Base-by-base conservation (phyloP, 2,888 invertebrate genomes). In the Copidosoma aretas region DNA sequence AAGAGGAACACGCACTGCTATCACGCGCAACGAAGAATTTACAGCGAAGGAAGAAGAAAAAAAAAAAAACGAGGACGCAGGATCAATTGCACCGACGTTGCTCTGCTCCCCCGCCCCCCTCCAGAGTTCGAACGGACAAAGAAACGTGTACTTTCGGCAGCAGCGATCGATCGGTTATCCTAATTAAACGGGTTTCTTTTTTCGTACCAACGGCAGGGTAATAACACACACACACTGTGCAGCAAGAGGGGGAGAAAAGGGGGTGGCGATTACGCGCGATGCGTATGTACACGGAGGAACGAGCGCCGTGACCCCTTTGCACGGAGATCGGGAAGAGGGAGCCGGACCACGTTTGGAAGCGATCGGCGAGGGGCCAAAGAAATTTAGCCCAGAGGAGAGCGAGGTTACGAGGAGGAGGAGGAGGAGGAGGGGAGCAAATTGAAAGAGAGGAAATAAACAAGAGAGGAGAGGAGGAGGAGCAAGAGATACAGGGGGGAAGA, bases 401-500 rank as follows among this genome's bases (percentile, higher is more conserved):
- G 46, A n/a, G 32, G 53, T 19, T n/a, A 19, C 17, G 24, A 25
- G 39, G 61, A 61, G 52, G 51, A 46, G 57, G 60, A 52, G 54
- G 58, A 53, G 64, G 58, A 64, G 64, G 53, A 58, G 60, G 67
- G 67, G 67, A 67, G 67, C 64, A 67, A 70, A 70, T 70, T 64
- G 67, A 64, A 64, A 61, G 67, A 67, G 58, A 67, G 67, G 64
- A 64, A 70, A 67, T 70, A 70, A 64, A 70, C 32, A 67, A 64
- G 49, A n/a, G 46, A 39, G 60, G 39, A 15, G 46, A 14, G 17
- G 2, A n/a, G 22, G 14, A 32, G 3, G 21, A 61, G 60, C 52
- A 56, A 66, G 67, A n/a, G n/a, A n/a, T n/a, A n/a, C n/a, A n/a
- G 57, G 67, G 60, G 67, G 67, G 70, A 62, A 64, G 67, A 70